These are phyloP conservation scores for Hololepta plana DNA, from an alignment of 2,888 invertebrate species.

Conservation along the genomic window DNA sequence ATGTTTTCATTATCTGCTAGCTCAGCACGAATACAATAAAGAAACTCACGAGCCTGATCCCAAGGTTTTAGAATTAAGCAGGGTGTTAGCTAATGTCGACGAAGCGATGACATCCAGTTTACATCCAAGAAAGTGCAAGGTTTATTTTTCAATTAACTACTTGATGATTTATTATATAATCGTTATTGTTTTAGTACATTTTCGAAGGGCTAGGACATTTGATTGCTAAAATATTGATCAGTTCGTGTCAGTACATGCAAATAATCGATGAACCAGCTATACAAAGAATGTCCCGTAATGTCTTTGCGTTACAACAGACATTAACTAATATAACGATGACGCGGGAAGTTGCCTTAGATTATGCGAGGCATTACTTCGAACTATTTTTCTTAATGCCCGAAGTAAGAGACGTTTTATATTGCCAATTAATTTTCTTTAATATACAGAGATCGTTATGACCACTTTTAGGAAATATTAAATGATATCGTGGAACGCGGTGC, in stretches of 20 bases:
- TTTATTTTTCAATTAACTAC: conserved; percentile 19
- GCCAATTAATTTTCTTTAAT: not conserved
- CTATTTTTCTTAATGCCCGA: conserved; percentile 68
- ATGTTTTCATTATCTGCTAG: conserved; percentile 78
- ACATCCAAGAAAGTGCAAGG: conserved; percentile 60
- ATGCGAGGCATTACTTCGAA: conserved; percentile 78
- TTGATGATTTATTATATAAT: conserved; percentile 7
- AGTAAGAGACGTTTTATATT: conserved; percentile 29
- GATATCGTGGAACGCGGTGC: conserved; percentile 73
- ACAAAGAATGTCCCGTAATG: conserved; percentile 71
- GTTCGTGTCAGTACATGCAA: conserved; percentile 60
- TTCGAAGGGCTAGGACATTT: conserved; percentile 75
- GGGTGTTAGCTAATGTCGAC: conserved; percentile 59
- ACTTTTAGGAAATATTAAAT: conserved; percentile 59
- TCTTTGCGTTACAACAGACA: conserved; percentile 70
- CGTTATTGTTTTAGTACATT: conserved; percentile 47
- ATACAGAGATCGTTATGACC: conserved; percentile 3
- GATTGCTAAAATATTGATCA: conserved; percentile 62
- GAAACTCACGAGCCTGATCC: conserved; percentile 62
- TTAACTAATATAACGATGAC: conserved; percentile 70
- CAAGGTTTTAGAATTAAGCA: conserved; percentile 57
- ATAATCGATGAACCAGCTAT: conserved; percentile 66
- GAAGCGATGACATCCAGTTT: conserved; percentile 58
- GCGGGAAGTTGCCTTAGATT: conserved; percentile 68
- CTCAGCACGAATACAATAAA: conserved; percentile 33